Conservation (phyloP, 2,888 invertebrate genomes). For the Syrista parreyssii region DNA sequence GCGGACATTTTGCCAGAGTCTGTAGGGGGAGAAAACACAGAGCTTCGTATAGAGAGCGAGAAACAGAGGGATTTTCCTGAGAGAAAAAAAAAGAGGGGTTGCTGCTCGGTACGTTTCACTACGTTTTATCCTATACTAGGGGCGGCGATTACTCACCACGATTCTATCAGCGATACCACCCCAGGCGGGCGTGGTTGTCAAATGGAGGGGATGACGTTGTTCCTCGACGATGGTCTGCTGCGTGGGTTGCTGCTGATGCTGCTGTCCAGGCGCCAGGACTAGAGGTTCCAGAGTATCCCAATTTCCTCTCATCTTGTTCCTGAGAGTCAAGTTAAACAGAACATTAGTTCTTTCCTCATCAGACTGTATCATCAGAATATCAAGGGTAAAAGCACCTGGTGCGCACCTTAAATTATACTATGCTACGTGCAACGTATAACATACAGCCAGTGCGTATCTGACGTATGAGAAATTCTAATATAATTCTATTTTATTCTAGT, state of each 20-base stretch:
- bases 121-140: background rate
- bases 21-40: slow-evolving; percentile 13
- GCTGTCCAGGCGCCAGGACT: slow-evolving; percentile 34
- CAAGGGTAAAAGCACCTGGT: background rate
- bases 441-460: background rate
- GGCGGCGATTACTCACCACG: slow-evolving; percentile 42
- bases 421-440: background rate
- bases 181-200: slow-evolving; percentile 56
- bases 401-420: background rate
- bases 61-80: background rate
- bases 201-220: slow-evolving; percentile 41
- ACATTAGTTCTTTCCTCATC: background rate
- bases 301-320: slow-evolving; percentile 42
- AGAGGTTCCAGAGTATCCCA: slow-evolving; percentile 41
- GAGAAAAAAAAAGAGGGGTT: background rate
- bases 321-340: background rate
- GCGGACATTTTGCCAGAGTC: slow-evolving; percentile 41
- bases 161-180: slow-evolving; percentile 45
- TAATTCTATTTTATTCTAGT: no score
- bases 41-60: background rate
- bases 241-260: slow-evolving; percentile 32
- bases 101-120: background rate
- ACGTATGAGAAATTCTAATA: background rate
- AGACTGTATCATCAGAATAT: background rate
- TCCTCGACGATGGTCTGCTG: slow-evolving; percentile 38